phyloP scores from a whole-genome alignment of 2,113 vertebrate species.

The Hemiscyllium ocellatum region DNA sequence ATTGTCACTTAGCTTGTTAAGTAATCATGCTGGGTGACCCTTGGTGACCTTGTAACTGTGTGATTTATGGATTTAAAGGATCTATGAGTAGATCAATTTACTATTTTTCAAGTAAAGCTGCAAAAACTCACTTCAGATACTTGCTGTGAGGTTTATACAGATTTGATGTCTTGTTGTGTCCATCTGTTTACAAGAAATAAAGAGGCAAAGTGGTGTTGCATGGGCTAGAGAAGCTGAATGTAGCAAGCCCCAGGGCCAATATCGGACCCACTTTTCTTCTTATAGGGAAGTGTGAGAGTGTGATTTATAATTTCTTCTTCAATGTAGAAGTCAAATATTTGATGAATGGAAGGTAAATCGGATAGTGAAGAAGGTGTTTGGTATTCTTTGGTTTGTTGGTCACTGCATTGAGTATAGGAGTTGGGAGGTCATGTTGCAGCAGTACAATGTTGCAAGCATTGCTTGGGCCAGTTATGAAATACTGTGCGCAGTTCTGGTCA shows the following conservation, averaged over 20 bases:
- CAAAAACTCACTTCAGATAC: background rate
- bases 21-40: background rate
- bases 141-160: background rate
- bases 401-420: too few species aligned
- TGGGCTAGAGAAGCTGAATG: background rate
- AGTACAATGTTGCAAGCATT: too few species aligned
- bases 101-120: conserved; percentile 6
- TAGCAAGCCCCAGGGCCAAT: background rate
- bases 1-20: background rate
- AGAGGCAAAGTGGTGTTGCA: background rate
- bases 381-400: too few species aligned
- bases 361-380: too few species aligned
- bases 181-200: background rate
- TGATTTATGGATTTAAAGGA: conserved; percentile 13
- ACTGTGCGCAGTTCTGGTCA: too few species aligned
- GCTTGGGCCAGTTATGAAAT: too few species aligned
- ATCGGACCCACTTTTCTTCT: background rate
- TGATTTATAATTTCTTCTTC: background rate
- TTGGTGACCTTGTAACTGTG: background rate
- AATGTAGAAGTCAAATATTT: background rate
- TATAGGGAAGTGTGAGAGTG: background rate
- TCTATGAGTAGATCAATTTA: background rate
- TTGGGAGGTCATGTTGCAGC: too few species aligned
- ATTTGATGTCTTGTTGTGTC: background rate
- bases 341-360: background rate